Conservation (phyloP, 2,113 vertebrate species). For the Macaca fascicularis region DNA sequence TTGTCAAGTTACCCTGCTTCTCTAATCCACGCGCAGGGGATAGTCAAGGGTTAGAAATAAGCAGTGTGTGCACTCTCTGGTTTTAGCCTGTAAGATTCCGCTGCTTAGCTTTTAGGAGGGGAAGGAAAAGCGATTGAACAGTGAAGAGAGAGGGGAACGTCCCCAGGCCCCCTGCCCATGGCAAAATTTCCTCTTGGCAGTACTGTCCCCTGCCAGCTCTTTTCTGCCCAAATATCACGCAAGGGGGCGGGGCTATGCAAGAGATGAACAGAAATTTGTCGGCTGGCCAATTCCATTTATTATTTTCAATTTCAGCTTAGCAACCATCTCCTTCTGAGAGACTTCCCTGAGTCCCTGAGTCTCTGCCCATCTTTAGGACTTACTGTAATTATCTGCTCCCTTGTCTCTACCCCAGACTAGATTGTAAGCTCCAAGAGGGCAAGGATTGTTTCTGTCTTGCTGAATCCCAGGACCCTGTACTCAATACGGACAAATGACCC, state of each 20-base stretch:
- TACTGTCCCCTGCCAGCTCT: neutral
- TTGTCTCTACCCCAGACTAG: neutral
- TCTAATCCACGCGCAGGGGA: neutral
- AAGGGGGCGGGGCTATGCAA: neutral
- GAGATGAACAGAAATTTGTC: neutral
- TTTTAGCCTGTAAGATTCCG: neutral
- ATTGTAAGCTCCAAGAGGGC: neutral
- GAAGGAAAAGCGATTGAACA: neutral
- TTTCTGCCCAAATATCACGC: neutral
- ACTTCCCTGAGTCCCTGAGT: neutral
- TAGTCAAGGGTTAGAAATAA: neutral
- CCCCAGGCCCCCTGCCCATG: accelerated
- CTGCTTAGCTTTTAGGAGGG: neutral
- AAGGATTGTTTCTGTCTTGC: neutral
- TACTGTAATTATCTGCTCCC: neutral
- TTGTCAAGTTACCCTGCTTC: neutral
- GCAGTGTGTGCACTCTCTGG: neutral
- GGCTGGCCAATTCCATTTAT: neutral
- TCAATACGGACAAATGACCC: neutral
- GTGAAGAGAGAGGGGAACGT: neutral
- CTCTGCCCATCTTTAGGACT: neutral
- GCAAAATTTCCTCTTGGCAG: neutral
- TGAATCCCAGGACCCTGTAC: neutral
- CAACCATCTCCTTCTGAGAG: neutral
- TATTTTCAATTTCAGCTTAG: neutral